Conservation (phyloP, 1,140 invertebrate genomes). For the Drosophila kohkoa region DNA sequence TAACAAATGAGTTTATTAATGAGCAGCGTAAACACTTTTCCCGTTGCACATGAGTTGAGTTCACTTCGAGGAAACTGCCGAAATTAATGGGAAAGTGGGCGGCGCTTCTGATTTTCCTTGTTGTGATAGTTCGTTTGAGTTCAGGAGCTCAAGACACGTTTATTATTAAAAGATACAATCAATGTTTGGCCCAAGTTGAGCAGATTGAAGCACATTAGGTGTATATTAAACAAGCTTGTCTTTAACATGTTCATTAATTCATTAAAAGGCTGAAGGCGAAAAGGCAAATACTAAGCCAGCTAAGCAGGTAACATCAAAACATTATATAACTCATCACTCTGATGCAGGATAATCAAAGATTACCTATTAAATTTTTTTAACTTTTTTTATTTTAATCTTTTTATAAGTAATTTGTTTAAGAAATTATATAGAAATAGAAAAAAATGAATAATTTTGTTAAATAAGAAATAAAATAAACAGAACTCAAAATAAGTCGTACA, state of each 20-base stretch:
- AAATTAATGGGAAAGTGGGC: slow-evolving; percentile 33
- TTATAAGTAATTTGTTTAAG: too few relatives aligned
- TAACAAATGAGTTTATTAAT: slow-evolving; percentile 81
- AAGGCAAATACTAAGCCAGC: neutral
- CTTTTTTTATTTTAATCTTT: too few relatives aligned
- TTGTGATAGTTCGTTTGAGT: neutral
- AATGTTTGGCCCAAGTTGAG: neutral
- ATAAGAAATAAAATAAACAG: too few relatives aligned
- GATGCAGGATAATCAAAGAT: too few relatives aligned
- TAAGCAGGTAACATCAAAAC: too few relatives aligned
- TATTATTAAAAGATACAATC: slow-evolving; percentile 18
- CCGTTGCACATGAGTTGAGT: slow-evolving; percentile 2
- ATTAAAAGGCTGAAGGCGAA: neutral
- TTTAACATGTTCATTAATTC: neutral
- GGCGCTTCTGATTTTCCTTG: neutral
- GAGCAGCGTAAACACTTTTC: slow-evolving; percentile 60
- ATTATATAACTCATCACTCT: too few relatives aligned
- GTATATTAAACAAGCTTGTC: neutral
- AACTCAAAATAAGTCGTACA: too few relatives aligned
- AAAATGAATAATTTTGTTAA: too few relatives aligned
- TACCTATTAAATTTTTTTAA: too few relatives aligned
- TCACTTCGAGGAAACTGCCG: neutral
- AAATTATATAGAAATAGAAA: too few relatives aligned
- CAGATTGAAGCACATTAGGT: neutral
- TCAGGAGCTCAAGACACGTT: slow-evolving; percentile 17